Base-by-base conservation (phyloP, 1,140 invertebrate genomes). In the Stegodyphus dumicola region DNA sequence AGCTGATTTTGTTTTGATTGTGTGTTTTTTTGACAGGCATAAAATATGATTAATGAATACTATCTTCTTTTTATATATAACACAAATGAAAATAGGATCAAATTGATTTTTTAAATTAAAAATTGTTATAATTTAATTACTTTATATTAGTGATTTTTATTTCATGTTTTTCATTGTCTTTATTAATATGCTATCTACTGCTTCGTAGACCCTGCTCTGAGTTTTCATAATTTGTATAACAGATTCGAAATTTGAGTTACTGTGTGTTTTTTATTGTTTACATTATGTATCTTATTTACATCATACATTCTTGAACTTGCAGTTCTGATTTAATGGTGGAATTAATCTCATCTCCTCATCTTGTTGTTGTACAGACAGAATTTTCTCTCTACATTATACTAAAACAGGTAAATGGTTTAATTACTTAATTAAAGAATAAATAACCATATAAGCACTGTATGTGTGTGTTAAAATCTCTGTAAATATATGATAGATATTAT, bases 351-450 rank as follows among this genome's bases (percentile, higher is more conserved):
- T 93, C 93, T 90, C 92, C 93, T 6, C 92, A 94, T 85, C 91
- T 96, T 60, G 93, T 94, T 88, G 94, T 95, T 1, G 93, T 95
- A 90, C 95, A 96, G 90, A 95, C 95, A 6, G 95, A 96, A 90
- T 95, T 95, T 89, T 95, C 95, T 64, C 90, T 96, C 54, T 96
- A 96, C 88, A 93, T 94, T 83, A 90, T 95, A 89, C 89, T 96
- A 15, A 93, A 94, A 88, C 89, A 88, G 88, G 90, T 91, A 88
- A 52, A 51, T 51, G 6, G n/a, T 81, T 51, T 17, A n/a, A 70
- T 69, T 77, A 60, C 1, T 60, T 77, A 60, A 33, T 33, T 33
- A 33, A 33, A 33, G 33, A 33, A 33, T 33, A 33, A 33, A 33
- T 33, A 33, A 33, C 33, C 33, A 33, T n/a, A 3, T 33, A 33